Conservation (phyloP, 2,888 invertebrate genomes). For the Dascillus cervinus region DNA sequence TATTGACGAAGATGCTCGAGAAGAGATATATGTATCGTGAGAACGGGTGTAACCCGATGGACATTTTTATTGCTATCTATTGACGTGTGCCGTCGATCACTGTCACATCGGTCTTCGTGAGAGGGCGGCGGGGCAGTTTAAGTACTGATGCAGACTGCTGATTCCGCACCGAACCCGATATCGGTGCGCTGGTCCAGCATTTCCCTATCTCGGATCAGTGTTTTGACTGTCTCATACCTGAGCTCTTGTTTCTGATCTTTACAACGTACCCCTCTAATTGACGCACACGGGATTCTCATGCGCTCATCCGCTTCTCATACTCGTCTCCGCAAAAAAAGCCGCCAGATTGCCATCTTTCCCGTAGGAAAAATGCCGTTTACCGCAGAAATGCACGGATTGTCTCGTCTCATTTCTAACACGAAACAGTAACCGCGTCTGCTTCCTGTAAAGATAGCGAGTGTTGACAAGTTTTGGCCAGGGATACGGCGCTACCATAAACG, state of each 20-base stretch:
- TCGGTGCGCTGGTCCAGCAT: conserved; percentile 10
- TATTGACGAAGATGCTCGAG: neutral
- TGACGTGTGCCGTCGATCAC: conserved; percentile 13
- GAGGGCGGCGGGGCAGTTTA: conserved; percentile 9
- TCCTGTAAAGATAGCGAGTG: too few species aligned
- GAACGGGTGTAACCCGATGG: neutral
- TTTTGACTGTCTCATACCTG: conserved; percentile 14
- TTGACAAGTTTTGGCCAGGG: too few species aligned
- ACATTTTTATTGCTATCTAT: conserved; percentile 1
- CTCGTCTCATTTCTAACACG: too few species aligned
- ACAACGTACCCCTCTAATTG: conserved; percentile 13
- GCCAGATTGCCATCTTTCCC: too few species aligned
- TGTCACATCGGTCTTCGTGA: conserved; percentile 8
- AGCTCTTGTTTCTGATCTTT: conserved; percentile 12
- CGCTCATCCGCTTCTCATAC: too few species aligned
- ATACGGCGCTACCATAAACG: too few species aligned
- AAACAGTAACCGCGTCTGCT: too few species aligned
- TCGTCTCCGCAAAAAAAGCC: too few species aligned
- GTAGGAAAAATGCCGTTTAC: too few species aligned
- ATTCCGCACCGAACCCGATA: conserved; percentile 9
- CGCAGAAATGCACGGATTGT: too few species aligned
- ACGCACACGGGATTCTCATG: too few species aligned
- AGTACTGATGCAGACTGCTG: conserved; percentile 16
- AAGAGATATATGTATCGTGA: neutral
- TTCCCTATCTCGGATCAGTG: conserved; percentile 13